Percentiles rank a stretch among this genome's conserved stretches.
phyloP scores from a whole-genome alignment of 2,113 vertebrate genomes.

The Stigmatopora argus region DNA sequence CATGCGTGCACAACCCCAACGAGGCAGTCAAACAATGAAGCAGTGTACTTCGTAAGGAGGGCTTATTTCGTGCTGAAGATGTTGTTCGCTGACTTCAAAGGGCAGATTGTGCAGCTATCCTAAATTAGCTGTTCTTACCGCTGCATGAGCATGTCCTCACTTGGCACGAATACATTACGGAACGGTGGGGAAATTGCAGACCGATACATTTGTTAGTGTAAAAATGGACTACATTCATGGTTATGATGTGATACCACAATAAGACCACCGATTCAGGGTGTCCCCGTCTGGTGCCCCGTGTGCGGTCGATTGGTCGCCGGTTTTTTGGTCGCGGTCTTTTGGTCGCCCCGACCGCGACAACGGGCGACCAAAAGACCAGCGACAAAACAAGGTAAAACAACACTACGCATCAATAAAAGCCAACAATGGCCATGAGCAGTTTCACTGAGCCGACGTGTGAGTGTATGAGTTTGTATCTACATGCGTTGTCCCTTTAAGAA shows the following conservation, averaged over 20 bases:
- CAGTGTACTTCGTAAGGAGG: conserved; percentile 26
- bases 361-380: no score
- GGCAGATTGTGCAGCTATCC: conserved; percentile 34
- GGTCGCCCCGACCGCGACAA: no score
- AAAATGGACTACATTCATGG: conserved; percentile 29
- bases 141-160: conserved; percentile 53
- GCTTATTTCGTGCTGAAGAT: conserved; percentile 24
- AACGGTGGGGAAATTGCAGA: conserved; percentile 50
- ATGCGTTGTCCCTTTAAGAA: no score
- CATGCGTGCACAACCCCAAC: conserved; percentile 26
- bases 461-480: no score
- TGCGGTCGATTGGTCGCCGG: no score
- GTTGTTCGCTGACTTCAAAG: conserved; percentile 13
- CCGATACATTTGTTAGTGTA: conserved; percentile 27
- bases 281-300: no score
- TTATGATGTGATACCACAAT: background rate
- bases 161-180: conserved; percentile 57
- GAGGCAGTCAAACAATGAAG: conserved; percentile 34
- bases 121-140: conserved; percentile 56
- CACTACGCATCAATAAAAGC: no score
- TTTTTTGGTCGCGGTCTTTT: no score
- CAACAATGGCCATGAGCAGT: no score
- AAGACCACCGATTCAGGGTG: no score
- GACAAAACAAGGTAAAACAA: no score
- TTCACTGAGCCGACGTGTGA: no score